Conservation (phyloP, 2,797 vertebrate genomes). For the Decapterus maruadsi region DNA sequence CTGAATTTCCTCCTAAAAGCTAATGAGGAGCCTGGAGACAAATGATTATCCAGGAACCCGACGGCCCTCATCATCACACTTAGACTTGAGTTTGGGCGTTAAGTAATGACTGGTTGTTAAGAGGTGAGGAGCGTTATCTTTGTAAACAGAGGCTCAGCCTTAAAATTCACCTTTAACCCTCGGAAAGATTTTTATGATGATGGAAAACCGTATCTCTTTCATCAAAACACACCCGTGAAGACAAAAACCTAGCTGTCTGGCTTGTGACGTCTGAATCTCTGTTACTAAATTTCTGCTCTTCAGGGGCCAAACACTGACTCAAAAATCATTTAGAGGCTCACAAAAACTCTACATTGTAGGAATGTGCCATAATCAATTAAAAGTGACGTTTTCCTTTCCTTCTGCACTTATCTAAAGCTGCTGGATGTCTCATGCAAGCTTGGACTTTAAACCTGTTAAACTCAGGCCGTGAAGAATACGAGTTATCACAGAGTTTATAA, state of each 20-base stretch:
- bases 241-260: neutral
- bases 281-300: neutral
- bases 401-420: neutral
- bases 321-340: slow-evolving; percentile 6
- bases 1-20: neutral
- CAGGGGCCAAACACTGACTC: neutral
- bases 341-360: neutral
- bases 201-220: neutral
- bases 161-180: neutral
- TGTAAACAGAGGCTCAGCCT: neutral
- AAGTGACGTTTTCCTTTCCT: neutral
- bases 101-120: neutral
- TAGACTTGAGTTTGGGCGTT: neutral
- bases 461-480: neutral
- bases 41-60: neutral
- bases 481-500: slow-evolving; percentile 49
- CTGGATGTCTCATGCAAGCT: neutral
- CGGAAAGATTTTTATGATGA: neutral
- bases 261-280: neutral
- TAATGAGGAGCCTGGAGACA: neutral
- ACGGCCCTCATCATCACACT: neutral
- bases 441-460: slow-evolving; percentile 44
- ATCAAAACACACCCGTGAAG: neutral
- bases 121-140: neutral
- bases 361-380: neutral